Conservation (phyloP, 2,113 vertebrate genomes). For the Aix galericulata region DNA sequence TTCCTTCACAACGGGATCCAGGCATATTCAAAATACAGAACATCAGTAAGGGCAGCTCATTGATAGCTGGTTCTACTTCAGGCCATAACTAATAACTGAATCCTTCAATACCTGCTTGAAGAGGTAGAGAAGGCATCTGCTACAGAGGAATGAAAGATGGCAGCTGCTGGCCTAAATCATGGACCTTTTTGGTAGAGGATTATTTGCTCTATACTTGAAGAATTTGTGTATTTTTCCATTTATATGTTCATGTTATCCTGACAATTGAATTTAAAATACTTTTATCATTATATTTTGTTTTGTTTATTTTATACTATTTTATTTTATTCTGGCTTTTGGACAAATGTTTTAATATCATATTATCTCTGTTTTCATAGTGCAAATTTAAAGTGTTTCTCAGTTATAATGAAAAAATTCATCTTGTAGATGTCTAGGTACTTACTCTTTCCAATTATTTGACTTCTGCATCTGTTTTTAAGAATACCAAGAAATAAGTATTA, state of each 20-base stretch:
- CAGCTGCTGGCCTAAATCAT: not conserved
- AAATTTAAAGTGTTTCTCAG: not conserved
- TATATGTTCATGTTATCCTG: not conserved
- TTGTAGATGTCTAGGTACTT: not conserved
- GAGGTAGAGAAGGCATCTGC: not conserved
- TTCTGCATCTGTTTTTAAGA: not conserved
- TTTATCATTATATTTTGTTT: not conserved
- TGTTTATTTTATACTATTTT: not conserved
- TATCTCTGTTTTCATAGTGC: not conserved
- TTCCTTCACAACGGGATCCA: not conserved
- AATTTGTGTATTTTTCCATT: not conserved
- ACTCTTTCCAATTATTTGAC: not conserved
- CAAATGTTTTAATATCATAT: not conserved
- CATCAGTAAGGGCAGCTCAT: not conserved
- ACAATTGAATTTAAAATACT: not conserved
- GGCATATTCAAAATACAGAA: not conserved
- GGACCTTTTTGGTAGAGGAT: not conserved
- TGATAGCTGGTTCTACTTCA: not conserved
- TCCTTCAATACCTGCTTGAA: not conserved
- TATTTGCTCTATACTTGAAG: not conserved
- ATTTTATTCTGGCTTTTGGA: not conserved
- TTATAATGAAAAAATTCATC: not conserved
- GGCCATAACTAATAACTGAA: not conserved
- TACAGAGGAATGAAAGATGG: not conserved
- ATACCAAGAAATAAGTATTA: not conserved